Conservation (phyloP, 1,140 invertebrate genomes). For the Ceratosolen fusciceps region DNA sequence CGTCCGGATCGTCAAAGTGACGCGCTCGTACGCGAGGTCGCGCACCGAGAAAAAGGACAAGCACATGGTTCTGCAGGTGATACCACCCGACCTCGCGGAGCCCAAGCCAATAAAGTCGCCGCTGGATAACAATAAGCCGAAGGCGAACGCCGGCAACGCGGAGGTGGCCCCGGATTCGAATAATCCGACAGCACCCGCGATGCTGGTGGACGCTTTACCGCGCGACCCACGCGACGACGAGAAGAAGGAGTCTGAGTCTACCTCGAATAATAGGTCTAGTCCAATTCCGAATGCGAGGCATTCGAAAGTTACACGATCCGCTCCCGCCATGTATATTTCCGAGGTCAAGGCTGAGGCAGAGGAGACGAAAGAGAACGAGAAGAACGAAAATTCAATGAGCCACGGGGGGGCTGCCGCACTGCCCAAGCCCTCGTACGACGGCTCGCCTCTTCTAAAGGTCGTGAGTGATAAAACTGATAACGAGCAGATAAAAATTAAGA, state of each 20-base stretch:
- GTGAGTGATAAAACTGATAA: slow-evolving; percentile 1
- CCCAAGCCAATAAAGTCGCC: neutral
- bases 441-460: neutral
- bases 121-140: neutral
- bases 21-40: slow-evolving; percentile 32
- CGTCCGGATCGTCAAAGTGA: slow-evolving; percentile 19
- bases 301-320: slow-evolving; percentile 27
- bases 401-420: too few relatives aligned
- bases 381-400: neutral
- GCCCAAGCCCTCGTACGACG: neutral
- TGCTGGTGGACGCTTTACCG: neutral
- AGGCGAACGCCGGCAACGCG: neutral
- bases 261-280: slow-evolving; percentile 31
- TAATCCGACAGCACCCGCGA: too few relatives aligned
- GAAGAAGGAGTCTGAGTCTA: neutral
- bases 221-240: too few relatives aligned
- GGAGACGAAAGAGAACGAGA: neutral
- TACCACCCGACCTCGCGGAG: neutral
- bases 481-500: neutral
- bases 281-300: slow-evolving; percentile 11
- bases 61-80: neutral
- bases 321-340: neutral
- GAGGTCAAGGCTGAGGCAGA: neutral
- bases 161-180: neutral
- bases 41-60: slow-evolving; percentile 33